phyloP scores from a whole-genome alignment of 2,797 vertebrate species.

The Mormyrops attenuatus region DNA sequence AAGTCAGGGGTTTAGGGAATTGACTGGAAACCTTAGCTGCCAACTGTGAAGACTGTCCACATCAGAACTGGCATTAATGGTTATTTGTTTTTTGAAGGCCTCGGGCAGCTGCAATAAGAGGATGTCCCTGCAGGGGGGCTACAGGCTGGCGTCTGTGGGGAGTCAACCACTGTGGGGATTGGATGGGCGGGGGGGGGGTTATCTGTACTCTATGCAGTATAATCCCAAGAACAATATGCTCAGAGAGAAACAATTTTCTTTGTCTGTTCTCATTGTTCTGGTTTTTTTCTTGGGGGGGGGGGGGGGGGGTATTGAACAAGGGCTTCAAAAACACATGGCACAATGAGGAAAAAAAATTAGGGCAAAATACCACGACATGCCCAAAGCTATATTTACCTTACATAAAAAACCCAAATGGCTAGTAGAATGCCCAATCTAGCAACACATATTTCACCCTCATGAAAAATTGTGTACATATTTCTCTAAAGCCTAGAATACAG shows the following conservation, averaged over 20 bases:
- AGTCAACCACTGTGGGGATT: not conserved
- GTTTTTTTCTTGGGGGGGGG: not conserved
- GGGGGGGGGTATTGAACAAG: not conserved
- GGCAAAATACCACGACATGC: not conserved
- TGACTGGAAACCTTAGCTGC: slow-evolving; percentile 52
- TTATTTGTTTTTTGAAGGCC: slow-evolving; percentile 45
- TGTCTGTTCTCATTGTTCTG: not conserved
- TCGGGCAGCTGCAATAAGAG: slow-evolving; percentile 33
- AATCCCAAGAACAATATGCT: not conserved
- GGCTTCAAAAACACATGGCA: not conserved
- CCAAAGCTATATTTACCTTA: not conserved
- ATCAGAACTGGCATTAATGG: slow-evolving; percentile 52
- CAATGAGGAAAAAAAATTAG: not conserved
- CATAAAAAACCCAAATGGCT: not conserved
- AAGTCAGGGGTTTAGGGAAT: slow-evolving; percentile 49
- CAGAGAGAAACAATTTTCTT: not conserved
- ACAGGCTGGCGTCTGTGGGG: not conserved
- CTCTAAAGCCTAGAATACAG: not conserved
- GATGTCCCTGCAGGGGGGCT: slow-evolving; percentile 19
- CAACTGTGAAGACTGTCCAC: slow-evolving; percentile 54
- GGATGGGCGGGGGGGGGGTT: not conserved
- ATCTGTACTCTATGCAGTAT: not conserved
- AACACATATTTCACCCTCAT: not conserved
- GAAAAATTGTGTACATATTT: not conserved
- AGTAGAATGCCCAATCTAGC: not conserved